Evolutionary conservation across 2,797 vertebrate species (phyloP).

Genomic region (Uromys caudimaculatus): DNA sequence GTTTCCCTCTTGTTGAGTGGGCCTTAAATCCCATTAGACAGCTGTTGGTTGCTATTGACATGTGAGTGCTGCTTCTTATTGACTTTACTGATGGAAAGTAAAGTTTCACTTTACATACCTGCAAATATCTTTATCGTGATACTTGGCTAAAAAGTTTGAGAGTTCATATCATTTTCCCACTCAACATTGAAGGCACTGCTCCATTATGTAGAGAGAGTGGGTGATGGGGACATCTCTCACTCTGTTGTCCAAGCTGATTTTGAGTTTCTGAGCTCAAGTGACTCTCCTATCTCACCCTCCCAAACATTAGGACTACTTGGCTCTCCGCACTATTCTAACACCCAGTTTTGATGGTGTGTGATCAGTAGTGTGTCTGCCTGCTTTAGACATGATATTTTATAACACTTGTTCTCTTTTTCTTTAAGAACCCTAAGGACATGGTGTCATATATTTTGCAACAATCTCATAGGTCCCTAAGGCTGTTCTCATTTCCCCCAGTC

Average conservation of each 20-base stretch:
- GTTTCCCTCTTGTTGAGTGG: background rate
- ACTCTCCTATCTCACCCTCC: background rate
- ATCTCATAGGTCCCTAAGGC: background rate
- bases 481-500: slow-evolving; percentile 37
- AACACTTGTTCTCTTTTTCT: slow-evolving; percentile 17
- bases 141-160: slow-evolving; percentile 24
- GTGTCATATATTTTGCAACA: slow-evolving; percentile 53
- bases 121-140: slow-evolving; percentile 41
- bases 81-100: background rate
- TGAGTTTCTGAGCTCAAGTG: background rate
- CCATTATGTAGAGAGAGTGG: background rate
- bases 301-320: background rate
- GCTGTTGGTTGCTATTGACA: background rate
- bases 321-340: background rate
- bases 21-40: background rate
- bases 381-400: slow-evolving; percentile 29
- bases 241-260: background rate
- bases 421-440: background rate
- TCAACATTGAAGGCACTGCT: slow-evolving; percentile 50
- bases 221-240: background rate
- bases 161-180: slow-evolving; percentile 13
- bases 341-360: slow-evolving; percentile 7
- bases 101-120: slow-evolving; percentile 1
- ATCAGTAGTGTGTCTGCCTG: slow-evolving; percentile 15
- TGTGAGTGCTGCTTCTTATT: background rate